phyloP scores from a whole-genome alignment of 2,113 vertebrate genomes.

The Pelecanus crispus region DNA sequence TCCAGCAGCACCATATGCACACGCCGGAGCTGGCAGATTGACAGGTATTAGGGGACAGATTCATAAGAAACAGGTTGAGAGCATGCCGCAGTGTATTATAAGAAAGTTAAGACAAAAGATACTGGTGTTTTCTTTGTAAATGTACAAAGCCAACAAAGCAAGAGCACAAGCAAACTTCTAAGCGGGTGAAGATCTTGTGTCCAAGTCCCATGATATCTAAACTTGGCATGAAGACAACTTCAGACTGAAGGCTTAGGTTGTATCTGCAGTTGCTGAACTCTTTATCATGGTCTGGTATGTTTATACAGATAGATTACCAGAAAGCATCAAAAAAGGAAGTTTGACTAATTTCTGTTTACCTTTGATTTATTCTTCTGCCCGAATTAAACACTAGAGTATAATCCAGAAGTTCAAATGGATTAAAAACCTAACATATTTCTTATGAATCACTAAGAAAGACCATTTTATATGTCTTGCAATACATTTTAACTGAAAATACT shows the following conservation, averaged over 20 bases:
- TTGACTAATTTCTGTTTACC: background rate
- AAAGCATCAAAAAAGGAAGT: background rate
- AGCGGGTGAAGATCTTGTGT: background rate
- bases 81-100: background rate
- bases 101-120: background rate
- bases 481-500: background rate
- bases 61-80: background rate
- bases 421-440: background rate
- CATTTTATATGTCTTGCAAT: background rate
- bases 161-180: background rate
- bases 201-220: background rate
- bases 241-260: background rate
- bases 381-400: background rate
- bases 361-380: background rate
- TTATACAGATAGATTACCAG: background rate
- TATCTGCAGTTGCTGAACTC: background rate
- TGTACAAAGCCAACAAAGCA: background rate
- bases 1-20: background rate
- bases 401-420: background rate
- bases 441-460: background rate
- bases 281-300: background rate
- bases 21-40: background rate
- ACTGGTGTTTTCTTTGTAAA: background rate
- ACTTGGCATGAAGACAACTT: background rate
- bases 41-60: background rate